Base-by-base conservation (phyloP, 2,888 invertebrate genomes). In the Andrena haemorrhoa region DNA sequence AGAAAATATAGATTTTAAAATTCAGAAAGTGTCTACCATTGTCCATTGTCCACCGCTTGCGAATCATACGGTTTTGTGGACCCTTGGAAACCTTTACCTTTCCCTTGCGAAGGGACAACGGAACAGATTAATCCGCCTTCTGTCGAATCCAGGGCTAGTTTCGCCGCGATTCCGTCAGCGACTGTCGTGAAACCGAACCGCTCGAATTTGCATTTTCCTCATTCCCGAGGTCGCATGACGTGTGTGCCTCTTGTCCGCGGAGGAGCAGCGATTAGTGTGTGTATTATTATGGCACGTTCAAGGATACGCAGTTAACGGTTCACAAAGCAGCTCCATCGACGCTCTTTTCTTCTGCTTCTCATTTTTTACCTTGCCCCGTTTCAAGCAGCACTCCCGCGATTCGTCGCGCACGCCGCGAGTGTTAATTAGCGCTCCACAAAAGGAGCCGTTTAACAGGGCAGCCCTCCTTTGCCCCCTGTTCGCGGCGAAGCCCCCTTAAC, bases 141-240 rank as follows among this genome's bases (percentile, higher is more conserved):
- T 16, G 16, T 41, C 41, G 41, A 41, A 41, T 16, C 41, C 16
- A 5, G 41, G 41, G 16, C 16, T 16, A 1, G 16, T 41, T 41
- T 41, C 5, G 12, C 41, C 12, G 41, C 16, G 41, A 41, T 5
- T 41, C 41, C 41, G 12, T 41, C 41, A 16, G 41, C 41, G 41
- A 16, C 41, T 41, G 16, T 5, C 41, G 41, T 41, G 41, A 60
- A 20, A 8, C 4, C 53, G 33, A 23, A 56, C 33, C 10, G 20
- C 6, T 58, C 10, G 1, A 23, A 64, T 70, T 79, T 79, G 31
- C 70, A 79, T 79, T 65, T 31, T 70, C 35, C 20, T 68, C 26
- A 33, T 51, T n/a, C 58, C n/a, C 64, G 56, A 64, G 58, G 49
- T 4, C 64, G 58, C 35, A n/a, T 31, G 65, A 74, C 77, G 33